A percentile compares a stretch with the other conserved stretches of the same genome.
phyloP scores from a whole-genome alignment of 2,888 invertebrate genomes.

The Formica aserva region DNA sequence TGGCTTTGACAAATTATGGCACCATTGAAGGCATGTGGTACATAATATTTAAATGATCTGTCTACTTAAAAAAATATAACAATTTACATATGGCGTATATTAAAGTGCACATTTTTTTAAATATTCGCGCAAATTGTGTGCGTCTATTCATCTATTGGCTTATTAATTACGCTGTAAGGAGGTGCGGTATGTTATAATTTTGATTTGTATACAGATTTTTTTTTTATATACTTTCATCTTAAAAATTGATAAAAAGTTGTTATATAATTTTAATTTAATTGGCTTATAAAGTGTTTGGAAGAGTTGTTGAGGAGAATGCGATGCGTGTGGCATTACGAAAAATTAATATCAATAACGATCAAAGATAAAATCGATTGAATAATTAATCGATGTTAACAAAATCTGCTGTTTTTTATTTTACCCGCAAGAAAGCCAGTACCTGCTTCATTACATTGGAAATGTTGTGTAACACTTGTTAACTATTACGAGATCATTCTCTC shows the following conservation, averaged over 20 bases:
- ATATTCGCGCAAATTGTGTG: constrained; percentile 2
- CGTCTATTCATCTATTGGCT: constrained; percentile 17
- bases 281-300: not conserved
- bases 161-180: not conserved
- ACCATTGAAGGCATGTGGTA: constrained; percentile 47
- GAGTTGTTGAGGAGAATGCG: constrained; percentile 35
- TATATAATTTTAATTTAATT: constrained; percentile 30
- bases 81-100: constrained; percentile 21
- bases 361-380: constrained; percentile 20
- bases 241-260: constrained; percentile 32
- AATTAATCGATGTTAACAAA: constrained; percentile 26
- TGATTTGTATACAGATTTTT: constrained; percentile 18
- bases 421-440: constrained; percentile 75
- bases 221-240: constrained; percentile 10
- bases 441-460: constrained; percentile 66
- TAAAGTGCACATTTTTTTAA: constrained; percentile 17
- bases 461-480: constrained; percentile 67
- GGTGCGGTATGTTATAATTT: constrained; percentile 24
- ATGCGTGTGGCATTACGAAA: constrained; percentile 57
- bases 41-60: constrained; percentile 49
- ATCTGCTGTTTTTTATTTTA: constrained; percentile 40
- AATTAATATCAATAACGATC: constrained; percentile 14
- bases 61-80: constrained; percentile 53
- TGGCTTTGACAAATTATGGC: constrained; percentile 33
- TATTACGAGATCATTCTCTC: constrained; percentile 69